These are phyloP conservation scores for Tetranychus truncatus DNA, from an alignment of 2,888 invertebrate species.

Conservation along the genomic window DNA sequence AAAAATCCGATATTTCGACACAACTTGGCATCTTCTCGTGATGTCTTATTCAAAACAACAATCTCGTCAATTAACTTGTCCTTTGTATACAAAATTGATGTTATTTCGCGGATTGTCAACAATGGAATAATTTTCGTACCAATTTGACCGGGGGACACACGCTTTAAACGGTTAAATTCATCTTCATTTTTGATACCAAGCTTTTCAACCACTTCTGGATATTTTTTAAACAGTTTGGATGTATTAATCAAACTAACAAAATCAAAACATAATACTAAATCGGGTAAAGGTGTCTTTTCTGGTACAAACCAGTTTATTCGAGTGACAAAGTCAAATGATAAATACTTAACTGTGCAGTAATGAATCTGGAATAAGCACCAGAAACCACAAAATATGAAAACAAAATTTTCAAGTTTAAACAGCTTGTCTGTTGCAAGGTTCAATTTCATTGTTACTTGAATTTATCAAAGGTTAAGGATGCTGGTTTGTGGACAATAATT, in stretches of 20 bases:
- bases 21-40: too few relatives aligned
- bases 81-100: not conserved
- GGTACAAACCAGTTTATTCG: not conserved
- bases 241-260: not conserved
- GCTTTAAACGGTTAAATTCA: not conserved
- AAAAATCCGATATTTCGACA: too few relatives aligned
- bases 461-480: too few relatives aligned
- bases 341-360: not conserved
- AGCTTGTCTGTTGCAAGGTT: not conserved
- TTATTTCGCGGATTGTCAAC: not conserved
- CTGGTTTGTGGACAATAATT: too few relatives aligned
- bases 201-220: not conserved
- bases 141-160: not conserved
- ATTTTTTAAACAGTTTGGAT: not conserved
- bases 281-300: not conserved
- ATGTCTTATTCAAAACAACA: not conserved
- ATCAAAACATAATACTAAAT: not conserved
- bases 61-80: not conserved
- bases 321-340: not conserved
- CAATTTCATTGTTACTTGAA: too few relatives aligned
- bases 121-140: not conserved
- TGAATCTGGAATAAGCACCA: not conserved
- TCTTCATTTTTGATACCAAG: not conserved
- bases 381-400: not conserved
- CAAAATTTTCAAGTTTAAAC: not conserved